phyloP scores from a whole-genome alignment of 2,797 vertebrate species.

The Lepidocolaptes lacrymiger region DNA sequence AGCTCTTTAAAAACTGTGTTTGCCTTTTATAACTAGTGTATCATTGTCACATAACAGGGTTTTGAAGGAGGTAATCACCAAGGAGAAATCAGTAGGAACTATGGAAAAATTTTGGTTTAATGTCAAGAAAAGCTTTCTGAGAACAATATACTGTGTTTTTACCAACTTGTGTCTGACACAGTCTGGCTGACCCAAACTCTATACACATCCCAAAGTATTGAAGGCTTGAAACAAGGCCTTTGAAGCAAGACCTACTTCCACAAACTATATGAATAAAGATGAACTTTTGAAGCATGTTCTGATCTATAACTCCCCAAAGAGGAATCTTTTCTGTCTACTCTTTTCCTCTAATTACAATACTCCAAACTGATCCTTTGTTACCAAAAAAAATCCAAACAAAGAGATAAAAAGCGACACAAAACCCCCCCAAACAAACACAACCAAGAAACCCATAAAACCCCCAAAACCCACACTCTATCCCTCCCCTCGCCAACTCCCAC shows the following conservation, averaged over 20 bases:
- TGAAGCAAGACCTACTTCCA: not conserved
- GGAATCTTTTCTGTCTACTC: not conserved
- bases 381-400: not conserved
- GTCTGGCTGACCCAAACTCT: not conserved
- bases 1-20: not conserved
- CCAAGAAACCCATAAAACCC: not conserved
- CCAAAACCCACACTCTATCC: too few relatives aligned
- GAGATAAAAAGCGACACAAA: too few relatives aligned
- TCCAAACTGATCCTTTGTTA: not conserved
- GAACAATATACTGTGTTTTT: not conserved
- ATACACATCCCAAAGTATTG: not conserved
- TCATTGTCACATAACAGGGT: not conserved
- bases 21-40: not conserved
- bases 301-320: not conserved
- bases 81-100: not conserved
- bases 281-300: not conserved
- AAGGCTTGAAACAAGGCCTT: not conserved
- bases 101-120: not conserved
- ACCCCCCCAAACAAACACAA: accelerated
- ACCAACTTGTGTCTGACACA: not conserved
- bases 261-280: not conserved
- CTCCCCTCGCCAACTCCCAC: accelerated
- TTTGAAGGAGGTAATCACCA: not conserved
- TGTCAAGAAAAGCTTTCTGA: conserved; percentile 9
- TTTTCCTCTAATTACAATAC: not conserved